phyloP scores from a whole-genome alignment of 2,888 invertebrate genomes.

The Plagodis pulveraria region DNA sequence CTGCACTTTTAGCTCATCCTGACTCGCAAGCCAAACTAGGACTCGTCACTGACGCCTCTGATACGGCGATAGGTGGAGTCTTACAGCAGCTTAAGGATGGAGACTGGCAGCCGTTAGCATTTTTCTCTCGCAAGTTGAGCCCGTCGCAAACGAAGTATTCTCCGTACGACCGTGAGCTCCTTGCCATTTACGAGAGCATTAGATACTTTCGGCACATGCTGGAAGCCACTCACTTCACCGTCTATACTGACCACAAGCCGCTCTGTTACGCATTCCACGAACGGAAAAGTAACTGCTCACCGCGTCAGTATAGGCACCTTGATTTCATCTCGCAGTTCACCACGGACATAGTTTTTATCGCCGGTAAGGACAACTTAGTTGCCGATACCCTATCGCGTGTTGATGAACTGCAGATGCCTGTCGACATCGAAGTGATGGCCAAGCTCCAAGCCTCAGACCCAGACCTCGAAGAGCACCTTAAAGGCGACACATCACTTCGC shows the following conservation, averaged over 20 bases:
- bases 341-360: conserved; percentile 50
- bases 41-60: neutral
- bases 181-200: conserved; percentile 7
- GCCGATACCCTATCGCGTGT: conserved; percentile 54
- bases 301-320: conserved; percentile 52
- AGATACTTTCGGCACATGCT: neutral
- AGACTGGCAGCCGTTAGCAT: neutral
- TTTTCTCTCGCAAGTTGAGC: neutral
- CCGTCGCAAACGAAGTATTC: neutral
- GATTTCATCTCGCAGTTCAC: conserved; percentile 55
- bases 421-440: conserved; percentile 30
- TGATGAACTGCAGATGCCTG: conserved; percentile 27
- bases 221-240: conserved; percentile 4
- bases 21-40: neutral
- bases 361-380: conserved; percentile 49
- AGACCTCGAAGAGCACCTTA: too few species aligned
- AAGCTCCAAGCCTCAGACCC: conserved; percentile 28
- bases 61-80: neutral
- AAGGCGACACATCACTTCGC: conserved; percentile 18
- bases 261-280: conserved; percentile 50
- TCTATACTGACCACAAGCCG: conserved; percentile 48
- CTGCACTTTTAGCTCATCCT: neutral
- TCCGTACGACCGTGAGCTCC: neutral
- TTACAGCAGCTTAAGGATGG: neutral
- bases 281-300: conserved; percentile 47